A percentile compares a stretch with the other conserved stretches of the same genome.
phyloP scores from a whole-genome alignment of 2,113 vertebrate genomes.

The Lonchura striata region DNA sequence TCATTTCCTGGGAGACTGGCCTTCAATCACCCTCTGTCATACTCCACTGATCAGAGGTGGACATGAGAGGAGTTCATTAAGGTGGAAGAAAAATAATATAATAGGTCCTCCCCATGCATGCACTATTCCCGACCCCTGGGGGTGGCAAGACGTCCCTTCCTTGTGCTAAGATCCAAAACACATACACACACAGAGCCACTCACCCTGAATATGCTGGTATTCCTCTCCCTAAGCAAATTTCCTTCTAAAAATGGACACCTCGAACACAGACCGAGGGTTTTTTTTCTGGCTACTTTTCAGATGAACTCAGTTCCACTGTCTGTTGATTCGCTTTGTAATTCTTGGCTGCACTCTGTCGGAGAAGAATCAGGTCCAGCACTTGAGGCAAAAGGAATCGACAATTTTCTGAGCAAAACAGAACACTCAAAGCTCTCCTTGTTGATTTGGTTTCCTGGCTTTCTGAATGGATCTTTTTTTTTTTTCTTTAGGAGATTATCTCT shows the following conservation, averaged over 20 bases:
- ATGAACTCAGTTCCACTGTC: conserved; percentile 44
- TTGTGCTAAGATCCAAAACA: conserved; percentile 51
- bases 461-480: neutral
- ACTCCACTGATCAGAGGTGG: conserved; percentile 79
- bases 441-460: conserved; percentile 5
- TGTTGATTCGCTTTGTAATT: conserved; percentile 50
- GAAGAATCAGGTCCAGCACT: conserved; percentile 41
- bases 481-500: neutral
- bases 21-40: conserved; percentile 78
- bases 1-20: conserved; percentile 78
- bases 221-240: conserved; percentile 47
- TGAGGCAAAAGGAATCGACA: neutral
- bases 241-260: conserved; percentile 51
- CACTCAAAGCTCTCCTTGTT: conserved; percentile 22
- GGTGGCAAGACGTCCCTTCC: conserved; percentile 51
- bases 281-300: conserved; percentile 34
- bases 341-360: conserved; percentile 51
- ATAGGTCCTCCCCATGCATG: conserved; percentile 68
- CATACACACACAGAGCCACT: conserved; percentile 25
- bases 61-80: conserved; percentile 80
- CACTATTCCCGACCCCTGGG: conserved; percentile 69
- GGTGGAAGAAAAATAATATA: conserved; percentile 75
- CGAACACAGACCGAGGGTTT: neutral
- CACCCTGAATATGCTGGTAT: conserved; percentile 31
- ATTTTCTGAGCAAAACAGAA: neutral